phyloP scores from a whole-genome alignment of 2,888 invertebrate genomes.

The Drosophila neotestacea region DNA sequence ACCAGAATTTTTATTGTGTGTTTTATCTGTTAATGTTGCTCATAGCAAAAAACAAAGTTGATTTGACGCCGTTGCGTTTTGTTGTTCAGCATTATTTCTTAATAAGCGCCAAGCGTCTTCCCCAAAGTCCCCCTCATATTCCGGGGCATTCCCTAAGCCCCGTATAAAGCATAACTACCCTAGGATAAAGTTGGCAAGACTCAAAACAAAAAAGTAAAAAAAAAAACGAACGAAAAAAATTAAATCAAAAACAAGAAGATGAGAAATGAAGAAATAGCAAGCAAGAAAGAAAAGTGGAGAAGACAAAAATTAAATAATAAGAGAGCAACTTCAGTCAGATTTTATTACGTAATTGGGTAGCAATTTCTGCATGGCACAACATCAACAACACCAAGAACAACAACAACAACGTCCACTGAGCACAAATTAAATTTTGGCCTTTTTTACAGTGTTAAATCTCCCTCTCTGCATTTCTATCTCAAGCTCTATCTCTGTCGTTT shows the following conservation, averaged over 20 bases:
- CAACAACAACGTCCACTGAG: constrained; percentile 55
- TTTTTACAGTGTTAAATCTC: constrained; percentile 30
- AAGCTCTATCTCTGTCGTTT: neutral
- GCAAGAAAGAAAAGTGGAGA: constrained; percentile 31
- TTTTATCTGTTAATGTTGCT: constrained; percentile 54
- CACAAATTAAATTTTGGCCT: constrained; percentile 77
- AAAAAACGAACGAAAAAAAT: constrained; percentile 8
- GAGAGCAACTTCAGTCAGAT: constrained; percentile 78
- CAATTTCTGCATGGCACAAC: constrained; percentile 72
- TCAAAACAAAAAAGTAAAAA: constrained; percentile 13
- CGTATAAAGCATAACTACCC: constrained; percentile 12
- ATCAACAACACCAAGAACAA: constrained; percentile 22
- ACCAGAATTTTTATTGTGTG: constrained; percentile 6
- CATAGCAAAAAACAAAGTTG: constrained; percentile 64
- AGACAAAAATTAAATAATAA: constrained; percentile 80
- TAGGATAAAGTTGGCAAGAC: constrained; percentile 19
- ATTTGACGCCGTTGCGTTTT: constrained; percentile 74
- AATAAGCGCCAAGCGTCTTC: constrained; percentile 50
- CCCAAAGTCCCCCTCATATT: neutral
- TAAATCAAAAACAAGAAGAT: constrained; percentile 10
- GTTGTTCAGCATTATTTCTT: constrained; percentile 76
- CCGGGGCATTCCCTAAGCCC: neutral
- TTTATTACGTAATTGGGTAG: constrained; percentile 81
- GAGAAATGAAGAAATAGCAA: constrained; percentile 1
- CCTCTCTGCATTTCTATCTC: constrained; percentile 10